phyloP scores from a whole-genome alignment of 2,888 invertebrate genomes.

The Cryptophagus acutangulus region DNA sequence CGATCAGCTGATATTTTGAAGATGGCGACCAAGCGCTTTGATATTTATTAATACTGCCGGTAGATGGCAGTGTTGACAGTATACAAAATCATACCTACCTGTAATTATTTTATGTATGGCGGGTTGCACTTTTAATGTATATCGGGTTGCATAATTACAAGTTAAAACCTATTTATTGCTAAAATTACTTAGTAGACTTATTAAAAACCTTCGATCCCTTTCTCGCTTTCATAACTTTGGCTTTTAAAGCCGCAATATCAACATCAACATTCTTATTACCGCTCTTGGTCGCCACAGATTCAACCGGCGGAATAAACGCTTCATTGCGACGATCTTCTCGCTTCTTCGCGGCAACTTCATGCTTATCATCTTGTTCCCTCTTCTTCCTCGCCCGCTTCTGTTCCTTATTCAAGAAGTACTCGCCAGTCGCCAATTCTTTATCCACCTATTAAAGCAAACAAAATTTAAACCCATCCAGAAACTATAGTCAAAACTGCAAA shows the following conservation, averaged over 20 bases:
- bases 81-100: too few relatives aligned
- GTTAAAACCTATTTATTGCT: too few relatives aligned
- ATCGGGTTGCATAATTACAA: too few relatives aligned
- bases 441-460: constrained; percentile 58
- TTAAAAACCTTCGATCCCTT: constrained; percentile 48
- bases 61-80: too few relatives aligned
- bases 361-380: constrained; percentile 74
- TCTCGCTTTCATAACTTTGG: constrained; percentile 67
- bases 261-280: constrained; percentile 45
- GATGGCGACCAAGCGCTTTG: too few relatives aligned
- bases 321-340: constrained; percentile 73
- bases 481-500: constrained; percentile 29
- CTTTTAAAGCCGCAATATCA: constrained; percentile 68
- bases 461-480: constrained; percentile 9
- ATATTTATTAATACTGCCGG: too few relatives aligned
- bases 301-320: constrained; percentile 80
- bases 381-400: constrained; percentile 67
- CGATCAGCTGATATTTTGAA: too few relatives aligned
- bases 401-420: constrained; percentile 90
- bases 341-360: constrained; percentile 65
- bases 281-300: constrained; percentile 29
- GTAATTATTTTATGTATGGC: too few relatives aligned
- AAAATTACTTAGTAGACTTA: too few relatives aligned
- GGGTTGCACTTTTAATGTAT: too few relatives aligned
- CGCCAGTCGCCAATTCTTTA: constrained; percentile 87